Evolutionary conservation across 2,797 vertebrate genomes (phyloP), one percentile per base, ranked within the genome.

Genomic region (Sebastes kiyomatsui): DNA sequence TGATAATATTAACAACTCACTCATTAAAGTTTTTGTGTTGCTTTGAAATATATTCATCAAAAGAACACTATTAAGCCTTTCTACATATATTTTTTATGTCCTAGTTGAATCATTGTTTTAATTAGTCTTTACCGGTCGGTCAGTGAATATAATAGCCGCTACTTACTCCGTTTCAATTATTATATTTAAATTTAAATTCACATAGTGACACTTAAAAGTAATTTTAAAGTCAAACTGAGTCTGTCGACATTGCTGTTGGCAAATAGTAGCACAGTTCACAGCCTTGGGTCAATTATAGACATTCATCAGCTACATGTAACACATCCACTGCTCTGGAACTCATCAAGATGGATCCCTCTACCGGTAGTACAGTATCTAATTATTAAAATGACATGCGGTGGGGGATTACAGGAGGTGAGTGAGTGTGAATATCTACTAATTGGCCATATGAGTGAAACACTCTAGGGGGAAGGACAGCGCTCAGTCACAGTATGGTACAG

Each of bases 401-500:
- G 42, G 68, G 62, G 55, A 84, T 87, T 76, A 69, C 33, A 72
- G 30, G 49, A 67, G 79, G 77, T 82, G 73, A 87, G 55, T 8
- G 20, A 52, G 42, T 70, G 79, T 76, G 79, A 81, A 72, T 70
- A 79, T 72, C 68, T 80, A 22, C 83, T 88, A 86, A 90, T 91
- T 87, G 86, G 73, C 55, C 64, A 52, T 67, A 74, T 72, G 82
- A 89, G 58, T 80, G 72, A 81, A 71, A 80, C 28, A 62, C 84
- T 84, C 71, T 1, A 1, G 28, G 58, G 64, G 38, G 23, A 61
- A 76, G 59, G 67, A 68, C 28, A n/a, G 46, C 65, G 72, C 2
- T 3, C 78, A 56, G 62, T 70, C 66, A 54, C 67, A 54, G 38
- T n/a, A 42, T 6, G 77, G 49, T 52, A 46, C 33, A 72, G 27